phyloP scores from a whole-genome alignment of 2,888 invertebrate genomes.

The Rutpela maculata region DNA sequence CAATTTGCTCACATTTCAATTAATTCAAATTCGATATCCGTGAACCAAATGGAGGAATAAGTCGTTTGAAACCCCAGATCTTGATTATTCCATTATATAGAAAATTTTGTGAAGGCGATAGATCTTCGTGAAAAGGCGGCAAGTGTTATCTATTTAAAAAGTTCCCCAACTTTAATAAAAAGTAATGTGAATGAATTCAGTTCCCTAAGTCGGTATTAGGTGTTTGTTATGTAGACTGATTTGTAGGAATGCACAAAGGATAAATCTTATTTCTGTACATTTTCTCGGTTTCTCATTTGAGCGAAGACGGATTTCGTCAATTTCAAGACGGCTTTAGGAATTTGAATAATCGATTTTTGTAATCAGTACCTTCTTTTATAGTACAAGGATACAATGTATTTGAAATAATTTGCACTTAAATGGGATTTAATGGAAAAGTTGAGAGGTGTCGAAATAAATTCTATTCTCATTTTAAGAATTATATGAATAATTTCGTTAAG shows the following conservation, averaged over 20 bases:
- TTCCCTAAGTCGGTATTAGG: slow-evolving; percentile 33
- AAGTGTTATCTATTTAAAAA: slow-evolving; percentile 11
- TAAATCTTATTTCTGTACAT: slow-evolving; percentile 15
- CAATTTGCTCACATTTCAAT: slow-evolving; percentile 16
- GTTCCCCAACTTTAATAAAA: slow-evolving; percentile 28
- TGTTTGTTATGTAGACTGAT: slow-evolving; percentile 31
- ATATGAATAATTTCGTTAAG: no score
- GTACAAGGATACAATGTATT: not conserved
- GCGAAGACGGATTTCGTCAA: not conserved
- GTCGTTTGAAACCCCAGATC: not conserved
- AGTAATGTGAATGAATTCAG: slow-evolving; percentile 27
- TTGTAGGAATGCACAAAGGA: slow-evolving; percentile 11
- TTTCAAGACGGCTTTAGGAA: slow-evolving; percentile 2
- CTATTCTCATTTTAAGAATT: not conserved
- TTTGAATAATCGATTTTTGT: slow-evolving; percentile 7
- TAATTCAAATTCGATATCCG: slow-evolving; percentile 14
- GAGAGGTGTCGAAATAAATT: not conserved
- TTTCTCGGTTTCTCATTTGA: not conserved
- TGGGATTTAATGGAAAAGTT: not conserved
- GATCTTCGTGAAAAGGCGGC: slow-evolving; percentile 10
- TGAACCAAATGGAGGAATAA: not conserved
- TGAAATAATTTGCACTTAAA: not conserved
- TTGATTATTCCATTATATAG: slow-evolving; percentile 19
- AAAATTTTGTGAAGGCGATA: slow-evolving; percentile 18
- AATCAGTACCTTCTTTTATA: slow-evolving; percentile 1